phyloP scores from a whole-genome alignment of 2,797 vertebrate genomes.

The Manis pentadactyla region DNA sequence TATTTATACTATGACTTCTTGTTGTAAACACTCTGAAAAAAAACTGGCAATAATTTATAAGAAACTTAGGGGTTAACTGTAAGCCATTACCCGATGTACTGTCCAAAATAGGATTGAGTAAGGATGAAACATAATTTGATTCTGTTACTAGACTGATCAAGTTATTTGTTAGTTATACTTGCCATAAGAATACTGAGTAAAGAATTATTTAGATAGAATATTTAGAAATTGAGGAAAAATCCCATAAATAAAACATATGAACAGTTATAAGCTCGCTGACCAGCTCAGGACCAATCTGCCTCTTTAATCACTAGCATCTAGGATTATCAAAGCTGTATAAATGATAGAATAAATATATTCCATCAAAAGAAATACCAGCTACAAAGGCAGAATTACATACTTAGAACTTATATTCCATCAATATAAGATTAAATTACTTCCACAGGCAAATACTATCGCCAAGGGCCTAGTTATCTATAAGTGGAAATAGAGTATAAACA shows the following conservation, averaged over 20 bases:
- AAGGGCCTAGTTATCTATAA: slow-evolving; percentile 72
- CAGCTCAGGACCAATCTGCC: slow-evolving; percentile 34
- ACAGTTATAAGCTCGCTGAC: neutral
- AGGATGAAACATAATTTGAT: neutral
- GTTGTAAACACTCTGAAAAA: neutral
- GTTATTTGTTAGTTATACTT: neutral
- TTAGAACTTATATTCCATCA: slow-evolving; percentile 82
- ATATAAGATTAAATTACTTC: slow-evolving; percentile 81
- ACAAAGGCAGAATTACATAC: slow-evolving; percentile 77
- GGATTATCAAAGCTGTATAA: neutral
- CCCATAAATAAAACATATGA: neutral
- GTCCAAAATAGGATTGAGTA: neutral
- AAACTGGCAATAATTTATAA: neutral
- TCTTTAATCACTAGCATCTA: slow-evolving; percentile 64
- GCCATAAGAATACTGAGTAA: neutral
- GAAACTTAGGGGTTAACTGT: neutral
- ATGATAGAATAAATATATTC: neutral
- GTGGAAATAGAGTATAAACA: slow-evolving; percentile 79
- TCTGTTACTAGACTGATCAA: neutral
- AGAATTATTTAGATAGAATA: neutral
- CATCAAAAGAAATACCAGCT: slow-evolving; percentile 58
- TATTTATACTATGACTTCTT: neutral
- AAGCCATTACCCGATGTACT: neutral
- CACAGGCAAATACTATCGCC: slow-evolving; percentile 78
- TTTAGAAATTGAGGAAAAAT: neutral